Base-by-base conservation (phyloP, 2,797 vertebrate genomes). In the Halcyon badia region DNA sequence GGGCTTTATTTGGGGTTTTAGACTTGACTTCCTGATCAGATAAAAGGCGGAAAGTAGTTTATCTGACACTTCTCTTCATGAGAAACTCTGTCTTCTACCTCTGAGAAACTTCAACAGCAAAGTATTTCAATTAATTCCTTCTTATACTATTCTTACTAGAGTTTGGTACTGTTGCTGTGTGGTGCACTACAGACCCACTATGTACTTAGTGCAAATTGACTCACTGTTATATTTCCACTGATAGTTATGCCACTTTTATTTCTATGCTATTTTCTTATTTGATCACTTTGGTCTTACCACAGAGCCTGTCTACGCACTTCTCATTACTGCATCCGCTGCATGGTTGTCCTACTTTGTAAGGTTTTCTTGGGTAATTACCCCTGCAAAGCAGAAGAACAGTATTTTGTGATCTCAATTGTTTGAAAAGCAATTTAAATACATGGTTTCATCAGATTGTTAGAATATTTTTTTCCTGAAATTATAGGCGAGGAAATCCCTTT, bases 301-400 rank as follows among this genome's bases (percentile, higher is more conserved):
- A 98, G 54, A 98, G 97, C 5, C 89, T 97, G 30, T 97, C 61
- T 61, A 95, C 28, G 58, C 98, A 98, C 4, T 25, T 90, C 41
- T 98, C 97, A 8, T 88, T 91, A 17, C 11, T 65, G 76, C 98
- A 98, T 33, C 73, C 21, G 33, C 97, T 98, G 77, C 98, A 98
- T 3, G 96, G 18, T 10, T 3, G 7, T 66, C 98, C 98, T 41
- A 8, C 33, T 62, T 42, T n/a, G 51, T 98, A 98, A 2, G 98
- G 98, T 78, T 69, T 42, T 9, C 19, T 89, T 35, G 95, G 94
- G 64, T 97, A 98, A 90, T 98, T 98, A 48, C 98, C 98, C 54
- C 98, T 98, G 89, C 44, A 96, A 95, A 96, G 57, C 20, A 73
- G 61, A 90, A 82, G 2, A 83, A 72, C 9, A 11, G 15, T 54